phyloP scores from a whole-genome alignment of 2,888 invertebrate species.

The Escarpia spicata region DNA sequence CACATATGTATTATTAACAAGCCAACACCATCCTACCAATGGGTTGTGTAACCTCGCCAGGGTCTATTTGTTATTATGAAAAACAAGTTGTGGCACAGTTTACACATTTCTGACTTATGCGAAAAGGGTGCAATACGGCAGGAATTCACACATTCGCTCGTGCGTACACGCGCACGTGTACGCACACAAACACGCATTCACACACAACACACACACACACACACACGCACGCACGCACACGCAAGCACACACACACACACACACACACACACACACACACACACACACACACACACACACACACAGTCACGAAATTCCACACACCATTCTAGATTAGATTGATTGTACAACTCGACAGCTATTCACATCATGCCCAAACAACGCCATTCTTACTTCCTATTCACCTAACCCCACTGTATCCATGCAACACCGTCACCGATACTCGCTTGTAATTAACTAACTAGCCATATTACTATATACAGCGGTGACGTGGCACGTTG shows the following conservation, averaged over 20 bases:
- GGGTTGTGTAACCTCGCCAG: too few species aligned
- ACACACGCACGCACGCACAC: too few species aligned
- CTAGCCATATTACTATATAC: background rate
- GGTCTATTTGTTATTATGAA: too few species aligned
- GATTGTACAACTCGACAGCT: background rate
- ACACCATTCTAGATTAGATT: background rate
- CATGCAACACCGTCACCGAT: background rate
- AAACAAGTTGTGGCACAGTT: too few species aligned
- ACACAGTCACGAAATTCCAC: too few species aligned
- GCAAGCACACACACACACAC: too few species aligned
- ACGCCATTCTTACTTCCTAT: background rate
- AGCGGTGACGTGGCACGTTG: background rate
- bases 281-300: too few species aligned
- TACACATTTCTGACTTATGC: too few species aligned
- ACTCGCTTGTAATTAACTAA: background rate
- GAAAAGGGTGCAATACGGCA: too few species aligned
- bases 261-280: background rate
- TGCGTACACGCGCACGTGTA: background rate
- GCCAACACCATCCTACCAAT: too few species aligned
- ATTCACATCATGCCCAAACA: background rate
- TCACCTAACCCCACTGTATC: background rate
- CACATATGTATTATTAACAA: too few species aligned
- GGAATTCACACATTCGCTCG: background rate
- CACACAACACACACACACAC: background rate
- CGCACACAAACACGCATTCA: background rate